These are phyloP conservation scores for Poecilia gillii DNA, from an alignment of 2,797 vertebrate genomes.

Conservation along the genomic window DNA sequence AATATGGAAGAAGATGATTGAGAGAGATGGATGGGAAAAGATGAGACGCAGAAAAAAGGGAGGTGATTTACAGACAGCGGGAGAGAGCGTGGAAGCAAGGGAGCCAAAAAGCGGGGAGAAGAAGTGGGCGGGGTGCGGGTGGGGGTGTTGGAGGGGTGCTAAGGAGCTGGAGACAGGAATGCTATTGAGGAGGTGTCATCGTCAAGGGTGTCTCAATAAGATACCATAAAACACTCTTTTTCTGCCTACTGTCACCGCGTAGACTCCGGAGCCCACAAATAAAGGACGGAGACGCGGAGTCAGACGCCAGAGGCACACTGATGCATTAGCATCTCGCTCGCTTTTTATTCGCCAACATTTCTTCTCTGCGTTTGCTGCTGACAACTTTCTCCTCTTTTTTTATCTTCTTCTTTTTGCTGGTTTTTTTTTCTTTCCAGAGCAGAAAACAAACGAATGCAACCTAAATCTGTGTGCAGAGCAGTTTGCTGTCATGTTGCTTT, in stretches of 20 bases:
- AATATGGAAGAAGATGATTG: conserved; percentile 75
- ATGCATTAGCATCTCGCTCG: conserved; percentile 46
- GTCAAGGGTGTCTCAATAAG: conserved; percentile 77
- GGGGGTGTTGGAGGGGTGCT: conserved; percentile 31
- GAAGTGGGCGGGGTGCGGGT: conserved; percentile 1
- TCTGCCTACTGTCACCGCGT: conserved; percentile 65
- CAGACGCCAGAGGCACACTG: conserved; percentile 17
- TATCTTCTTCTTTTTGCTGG: background rate
- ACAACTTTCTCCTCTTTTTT: conserved; percentile 30
- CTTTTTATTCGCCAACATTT: conserved; percentile 48
- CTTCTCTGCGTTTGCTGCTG: conserved; percentile 11
- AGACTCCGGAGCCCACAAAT: conserved; percentile 42
- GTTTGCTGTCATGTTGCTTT: conserved; percentile 15
- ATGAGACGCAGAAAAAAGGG: conserved; percentile 50
- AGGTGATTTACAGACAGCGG: conserved; percentile 65
- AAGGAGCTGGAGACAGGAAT: conserved; percentile 61
- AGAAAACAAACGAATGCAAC: conserved; percentile 16
- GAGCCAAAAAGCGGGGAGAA: conserved; percentile 55
- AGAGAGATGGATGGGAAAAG: conserved; percentile 73
- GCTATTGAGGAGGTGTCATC: conserved; percentile 71
- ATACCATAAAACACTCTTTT: conserved; percentile 73
- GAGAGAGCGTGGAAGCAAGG: conserved; percentile 47
- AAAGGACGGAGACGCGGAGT: conserved; percentile 37
- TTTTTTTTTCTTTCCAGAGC: conserved; percentile 16
- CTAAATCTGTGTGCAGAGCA: conserved; percentile 11